Evolutionary conservation across 2,797 vertebrate genomes (phyloP).

Genomic region (Sebastes baramenuke): DNA sequence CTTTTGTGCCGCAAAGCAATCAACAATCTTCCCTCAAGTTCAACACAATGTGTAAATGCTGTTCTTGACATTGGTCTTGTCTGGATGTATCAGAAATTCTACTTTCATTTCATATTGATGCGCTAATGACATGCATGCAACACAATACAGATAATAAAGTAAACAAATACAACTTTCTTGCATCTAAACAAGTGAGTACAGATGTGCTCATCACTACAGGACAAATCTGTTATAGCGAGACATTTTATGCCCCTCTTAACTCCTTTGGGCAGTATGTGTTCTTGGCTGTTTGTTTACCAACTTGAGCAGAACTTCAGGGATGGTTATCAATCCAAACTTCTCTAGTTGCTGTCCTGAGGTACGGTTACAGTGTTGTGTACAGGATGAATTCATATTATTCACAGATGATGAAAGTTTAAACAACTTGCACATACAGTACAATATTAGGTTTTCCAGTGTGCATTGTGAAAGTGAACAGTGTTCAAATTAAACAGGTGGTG

Average conservation of each 20-base stretch:
- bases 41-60: not conserved
- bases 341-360: not conserved
- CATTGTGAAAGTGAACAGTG: not conserved
- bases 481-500: not conserved
- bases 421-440: not conserved
- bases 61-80: not conserved
- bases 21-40: not conserved
- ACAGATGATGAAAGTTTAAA: not conserved
- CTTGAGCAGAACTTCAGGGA: not conserved
- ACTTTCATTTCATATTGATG: not conserved
- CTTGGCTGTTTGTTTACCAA: conserved; percentile 30
- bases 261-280: conserved; percentile 20
- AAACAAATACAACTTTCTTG: not conserved
- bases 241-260: not conserved
- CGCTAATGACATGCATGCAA: not conserved
- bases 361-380: fast-evolving
- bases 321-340: not conserved
- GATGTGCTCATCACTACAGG: conserved; percentile 24
- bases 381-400: not conserved
- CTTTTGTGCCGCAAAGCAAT: not conserved
- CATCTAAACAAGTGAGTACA: conserved; percentile 6
- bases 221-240: conserved; percentile 29
- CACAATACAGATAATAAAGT: not conserved
- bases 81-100: not conserved
- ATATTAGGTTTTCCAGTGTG: not conserved